Evolutionary conservation across 2,797 vertebrate genomes (phyloP), one percentile per base, ranked within the genome.

Genomic region (Alauda arvensis): DNA sequence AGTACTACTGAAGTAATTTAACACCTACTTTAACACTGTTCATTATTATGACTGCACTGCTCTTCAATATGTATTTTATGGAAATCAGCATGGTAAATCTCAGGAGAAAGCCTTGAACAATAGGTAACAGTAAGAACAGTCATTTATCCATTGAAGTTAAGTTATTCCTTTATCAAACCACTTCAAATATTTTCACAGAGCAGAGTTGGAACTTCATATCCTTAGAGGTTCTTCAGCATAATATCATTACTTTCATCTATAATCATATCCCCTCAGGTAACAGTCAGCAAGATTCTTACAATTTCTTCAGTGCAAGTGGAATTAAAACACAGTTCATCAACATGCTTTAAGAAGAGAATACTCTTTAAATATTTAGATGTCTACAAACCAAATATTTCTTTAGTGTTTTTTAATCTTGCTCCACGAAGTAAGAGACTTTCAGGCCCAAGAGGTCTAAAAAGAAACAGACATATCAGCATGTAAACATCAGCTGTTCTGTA

Each of bases 341-440:
- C 49, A 87, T 7, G 26, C 42, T 93, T 89, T 77, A 85, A 78
- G 43, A 89, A 52, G 39, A 85, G 37, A 89, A 92, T 52, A 59
- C 43, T 77, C 62, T 83, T 93, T 68, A 93, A 92, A 67, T 75
- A 88, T 80, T 91, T 94, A 86, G 67, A 57, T 70, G 84, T 93
- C 89, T 95, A 97, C 98, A 94, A 97, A 99, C 99, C 99, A 96
- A 98, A 99, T 95, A 99, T 99, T 97, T 99, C 98, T 98, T 98
- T 99, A 96, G 99, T 99, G 96, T 99, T 99, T 98, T 99, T 99
- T 93, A 99, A 97, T 96, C 99, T 98, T 94, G 99, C 99, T 94
- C 99, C 99, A 93, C 99, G 98, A 94, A 99, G 98, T 95, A 99
- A 97, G 86, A 99, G 96, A 96, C 98, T 99, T 96, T 99, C 99